Evolutionary conservation across 2,797 vertebrate species (phyloP).

Genomic region (Notolepis coatsorum): DNA sequence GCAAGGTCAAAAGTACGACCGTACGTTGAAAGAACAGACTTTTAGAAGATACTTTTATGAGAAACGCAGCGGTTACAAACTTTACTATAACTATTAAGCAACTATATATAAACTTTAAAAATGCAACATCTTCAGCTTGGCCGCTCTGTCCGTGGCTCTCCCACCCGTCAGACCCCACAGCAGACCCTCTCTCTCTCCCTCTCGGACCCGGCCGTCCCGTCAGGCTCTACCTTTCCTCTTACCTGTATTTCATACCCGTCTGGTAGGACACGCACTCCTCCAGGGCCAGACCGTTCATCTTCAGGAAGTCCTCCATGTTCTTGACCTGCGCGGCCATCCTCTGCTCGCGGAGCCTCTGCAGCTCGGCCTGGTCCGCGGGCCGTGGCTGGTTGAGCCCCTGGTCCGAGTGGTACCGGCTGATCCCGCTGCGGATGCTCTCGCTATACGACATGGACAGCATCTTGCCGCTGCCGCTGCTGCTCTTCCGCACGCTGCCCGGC

Average conservation of each 20-base stretch:
- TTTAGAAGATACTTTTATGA: neutral
- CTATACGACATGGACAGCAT: conserved; percentile 99
- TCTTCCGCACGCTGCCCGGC: conserved; percentile 76
- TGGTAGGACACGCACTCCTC: conserved; percentile 90
- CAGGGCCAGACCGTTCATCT: conserved; percentile 94
- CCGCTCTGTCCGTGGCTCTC: conserved; percentile 33
- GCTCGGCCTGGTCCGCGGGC: conserved; percentile 87
- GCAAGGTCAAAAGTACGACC: neutral
- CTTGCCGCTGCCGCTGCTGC: conserved; percentile 76
- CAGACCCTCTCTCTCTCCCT: neutral
- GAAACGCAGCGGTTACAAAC: neutral
- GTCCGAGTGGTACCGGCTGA: conserved; percentile 93
- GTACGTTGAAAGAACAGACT: neutral
- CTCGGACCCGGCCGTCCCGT: conserved; percentile 6
- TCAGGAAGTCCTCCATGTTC: conserved; percentile 97
- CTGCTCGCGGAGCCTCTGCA: conserved; percentile 92
- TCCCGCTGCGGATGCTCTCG: conserved; percentile 94
- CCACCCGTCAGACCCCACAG: conserved; percentile 20
- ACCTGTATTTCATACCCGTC: conserved; percentile 99
- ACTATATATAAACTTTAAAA: neutral
- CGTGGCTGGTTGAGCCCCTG: conserved; percentile 91
- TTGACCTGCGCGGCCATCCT: conserved; percentile 90
- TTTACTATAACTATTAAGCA: neutral
- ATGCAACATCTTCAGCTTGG: neutral
- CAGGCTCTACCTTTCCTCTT: conserved; percentile 74